Base-by-base conservation (phyloP, 2,113 vertebrate genomes). In the Semicossyphus pulcher region DNA sequence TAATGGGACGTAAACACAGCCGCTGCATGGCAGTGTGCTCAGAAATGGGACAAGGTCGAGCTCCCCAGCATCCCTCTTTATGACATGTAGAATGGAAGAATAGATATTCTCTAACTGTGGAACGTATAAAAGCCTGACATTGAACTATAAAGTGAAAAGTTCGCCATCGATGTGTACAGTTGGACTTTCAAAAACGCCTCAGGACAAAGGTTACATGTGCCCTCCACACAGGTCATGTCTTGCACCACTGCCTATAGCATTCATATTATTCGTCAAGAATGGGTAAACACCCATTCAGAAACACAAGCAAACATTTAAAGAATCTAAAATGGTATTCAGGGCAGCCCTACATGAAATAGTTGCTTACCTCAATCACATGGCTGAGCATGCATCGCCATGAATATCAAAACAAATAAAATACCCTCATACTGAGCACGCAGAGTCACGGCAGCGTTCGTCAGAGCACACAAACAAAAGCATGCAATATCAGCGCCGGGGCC, bases 381-480 rank as follows among this genome's bases (percentile, higher is more conserved):
- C 36, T 18, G 26, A 45, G 51, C 25, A 10, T 5, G 58, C 49
- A 5, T 26, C 0, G 15, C 32, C 10, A 29, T 68, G 71, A 81
- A 82, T 66, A 58, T 74, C 29, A 78, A 76, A 85, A 64, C 51
- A 78, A 80, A 74, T 77, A 51, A 84, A 84, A 71, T 3, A 42
- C 18, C 3, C 41, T 16, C 7, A 36, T 41, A 32, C 28, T 18
- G 26, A 29, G 45, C 7, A 42, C 57, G 66, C 59, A 18, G 36
- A 61, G 66, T 60, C 54, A 31, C 45, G 36, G 69, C 9, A 1
- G 2, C n/a, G 18, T 57, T 61, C 20, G 20, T 16, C 26, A 29
- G 54, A 60, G 49, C 52, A 28, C 69, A 45, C 47, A 88, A 84
- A 89, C 78, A 87, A 76, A 78, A 70, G 72, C 76, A 10, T 49